phyloP scores from a whole-genome alignment of 2,113 vertebrate species.

The Andinoacara biseriatus region DNA sequence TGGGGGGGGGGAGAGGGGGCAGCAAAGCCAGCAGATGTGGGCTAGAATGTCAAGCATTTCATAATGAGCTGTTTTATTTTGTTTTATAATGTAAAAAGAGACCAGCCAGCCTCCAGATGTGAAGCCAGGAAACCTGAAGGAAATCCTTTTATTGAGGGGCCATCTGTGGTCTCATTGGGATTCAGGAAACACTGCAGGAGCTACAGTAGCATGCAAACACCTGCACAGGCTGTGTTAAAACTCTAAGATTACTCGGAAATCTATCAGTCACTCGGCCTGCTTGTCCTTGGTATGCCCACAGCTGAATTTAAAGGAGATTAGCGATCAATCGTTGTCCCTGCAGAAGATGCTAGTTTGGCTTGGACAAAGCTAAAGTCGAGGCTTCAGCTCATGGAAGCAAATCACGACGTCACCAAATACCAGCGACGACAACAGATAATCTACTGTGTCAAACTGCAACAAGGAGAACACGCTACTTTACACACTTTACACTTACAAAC shows the following conservation, averaged over 20 bases:
- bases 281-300: not conserved
- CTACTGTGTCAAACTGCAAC: conserved; percentile 4
- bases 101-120: not conserved
- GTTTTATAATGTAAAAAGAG: not conserved
- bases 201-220: conserved; percentile 7
- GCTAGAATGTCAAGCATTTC: not conserved
- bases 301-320: conserved; percentile 12
- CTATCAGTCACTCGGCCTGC: conserved; percentile 6
- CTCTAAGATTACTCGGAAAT: not conserved
- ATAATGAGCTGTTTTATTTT: not conserved
- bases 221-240: not conserved
- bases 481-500: not conserved
- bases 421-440: not conserved
- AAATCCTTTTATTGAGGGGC: not conserved
- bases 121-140: conserved; percentile 2
- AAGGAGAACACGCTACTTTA: not conserved
- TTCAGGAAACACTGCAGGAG: not conserved
- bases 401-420: not conserved
- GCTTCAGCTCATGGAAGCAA: not conserved
- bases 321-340: not conserved
- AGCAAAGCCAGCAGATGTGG: not conserved
- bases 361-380: accelerated
- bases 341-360: not conserved
- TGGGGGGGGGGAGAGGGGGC: no score
- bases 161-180: not conserved